Base-by-base conservation (phyloP, 2,888 invertebrate species). In the Arctia plantaginis region DNA sequence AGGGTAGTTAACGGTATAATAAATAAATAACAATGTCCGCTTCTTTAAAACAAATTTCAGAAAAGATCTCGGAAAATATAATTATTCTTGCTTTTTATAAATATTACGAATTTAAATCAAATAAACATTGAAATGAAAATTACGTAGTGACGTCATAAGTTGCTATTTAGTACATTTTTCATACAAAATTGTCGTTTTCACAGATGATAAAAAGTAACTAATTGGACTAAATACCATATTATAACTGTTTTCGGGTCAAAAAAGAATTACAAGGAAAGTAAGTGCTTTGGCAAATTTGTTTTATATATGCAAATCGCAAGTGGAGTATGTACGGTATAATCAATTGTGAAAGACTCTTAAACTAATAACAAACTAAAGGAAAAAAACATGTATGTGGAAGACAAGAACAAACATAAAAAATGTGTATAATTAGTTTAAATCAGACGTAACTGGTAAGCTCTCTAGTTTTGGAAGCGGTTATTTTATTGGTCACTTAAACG, bases 401-500 rank as follows among this genome's bases (percentile, higher is more conserved):
- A 13, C 30, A 6, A 67, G 3, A 47, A 47, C 33, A 6, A 47
- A 12, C 4, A 67, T 18, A 33, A 71, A 47, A 64, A 30, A 64
- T n/a, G 35, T 62, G 20, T 35, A n/a, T 18, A 44, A 67, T 44
- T 55, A n/a, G 15, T n/a, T 33, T 65, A n/a, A 64, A 62, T 71
- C 8, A 51, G 71, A 35, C 27, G 30, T 41, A 66, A 72, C 23
- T 23, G 27, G 66, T 72, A 39, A 67, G n/a, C 55, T 72, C 69
- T 33, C 44, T 59, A 69, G 51, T 69, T 33, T 65, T 65, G 69
- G 70, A 51, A 33, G 47, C 67, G 66, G 51, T 65, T 30, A 59
- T 74, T 66, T 70, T 66, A 51, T 65, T 72, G 69, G 66, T 27
- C 72, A 75, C 27, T 89, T 86, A 86, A 86, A 76, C 90, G 92